Conservation (phyloP, 1,140 invertebrate genomes). For the Drosophila guanche region DNA sequence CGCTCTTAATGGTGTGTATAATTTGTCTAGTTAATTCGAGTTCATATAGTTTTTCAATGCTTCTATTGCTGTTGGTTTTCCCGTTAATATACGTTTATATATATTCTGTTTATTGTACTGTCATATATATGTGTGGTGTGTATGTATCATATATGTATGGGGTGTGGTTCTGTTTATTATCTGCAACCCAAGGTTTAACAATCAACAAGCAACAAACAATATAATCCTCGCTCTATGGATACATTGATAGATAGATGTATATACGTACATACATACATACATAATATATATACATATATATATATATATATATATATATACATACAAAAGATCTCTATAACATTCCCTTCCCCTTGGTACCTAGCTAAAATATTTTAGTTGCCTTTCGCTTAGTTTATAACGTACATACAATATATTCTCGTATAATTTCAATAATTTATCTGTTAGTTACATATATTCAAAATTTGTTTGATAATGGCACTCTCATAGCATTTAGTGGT, state of each 20-base stretch:
- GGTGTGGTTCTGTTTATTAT: slow-evolving; percentile 26
- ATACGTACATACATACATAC: background rate
- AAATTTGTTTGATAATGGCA: slow-evolving; percentile 78
- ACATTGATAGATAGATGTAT: too few species aligned
- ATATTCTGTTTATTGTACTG: slow-evolving; percentile 53
- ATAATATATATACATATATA: background rate
- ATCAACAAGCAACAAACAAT: slow-evolving; percentile 68
- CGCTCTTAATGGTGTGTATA: slow-evolving; percentile 51
- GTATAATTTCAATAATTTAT: slow-evolving; percentile 81
- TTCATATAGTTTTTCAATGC: slow-evolving; percentile 50
- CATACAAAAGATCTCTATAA: too few species aligned
- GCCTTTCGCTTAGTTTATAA: slow-evolving; percentile 56
- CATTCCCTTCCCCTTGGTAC: slow-evolving; percentile 2
- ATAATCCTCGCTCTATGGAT: slow-evolving; percentile 24
- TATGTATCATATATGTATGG: slow-evolving; percentile 40
- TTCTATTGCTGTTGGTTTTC: slow-evolving; percentile 53
- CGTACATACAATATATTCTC: slow-evolving; percentile 47
- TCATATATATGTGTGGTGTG: slow-evolving; percentile 54
- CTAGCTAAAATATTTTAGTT: slow-evolving; percentile 52
- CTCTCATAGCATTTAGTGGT: slow-evolving; percentile 75
- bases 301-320: too few species aligned
- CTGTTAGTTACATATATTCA: slow-evolving; percentile 62
- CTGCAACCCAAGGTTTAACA: slow-evolving; percentile 59
- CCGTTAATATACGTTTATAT: slow-evolving; percentile 6
- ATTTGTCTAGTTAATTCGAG: slow-evolving; percentile 73